A percentile compares a stretch with the other conserved stretches of the same genome.
These are phyloP conservation scores for Temnopleurus reevesii DNA, from an alignment of 53 echinoderm and acorn worm genomes.

Conservation along the genomic window DNA sequence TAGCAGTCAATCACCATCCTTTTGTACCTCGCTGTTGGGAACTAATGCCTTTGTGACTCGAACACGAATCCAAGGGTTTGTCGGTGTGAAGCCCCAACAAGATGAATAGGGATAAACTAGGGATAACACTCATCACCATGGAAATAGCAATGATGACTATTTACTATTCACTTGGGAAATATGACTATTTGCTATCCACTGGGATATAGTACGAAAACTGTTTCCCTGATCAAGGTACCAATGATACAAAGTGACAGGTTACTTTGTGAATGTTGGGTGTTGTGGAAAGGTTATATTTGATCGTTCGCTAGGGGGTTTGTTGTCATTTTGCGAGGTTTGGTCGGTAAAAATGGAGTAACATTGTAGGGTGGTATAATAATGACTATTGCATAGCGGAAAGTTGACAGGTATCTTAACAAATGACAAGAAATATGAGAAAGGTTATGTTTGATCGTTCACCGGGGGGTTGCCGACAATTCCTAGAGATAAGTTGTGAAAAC, in stretches of 20 bases:
- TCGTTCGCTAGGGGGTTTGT: neutral
- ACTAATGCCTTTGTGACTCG: neutral
- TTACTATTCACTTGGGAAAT: neutral
- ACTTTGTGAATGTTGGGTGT: neutral
- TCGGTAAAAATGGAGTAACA: no score
- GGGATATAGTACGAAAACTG: neutral
- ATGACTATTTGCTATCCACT: neutral
- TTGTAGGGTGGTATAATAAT: no score
- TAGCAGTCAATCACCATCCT: neutral
- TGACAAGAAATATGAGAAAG: no score
- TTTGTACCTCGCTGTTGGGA: neutral
- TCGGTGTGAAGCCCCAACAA: neutral
- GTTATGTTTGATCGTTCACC: slow-evolving; percentile 15
- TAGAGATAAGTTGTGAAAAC: no score
- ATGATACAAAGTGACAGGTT: neutral
- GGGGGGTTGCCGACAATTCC: neutral
- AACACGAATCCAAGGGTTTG: neutral
- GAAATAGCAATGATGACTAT: neutral
- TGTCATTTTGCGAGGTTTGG: no score
- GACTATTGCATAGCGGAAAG: no score
- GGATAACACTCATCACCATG: neutral
- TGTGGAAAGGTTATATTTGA: slow-evolving; percentile 29
- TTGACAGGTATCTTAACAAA: no score
- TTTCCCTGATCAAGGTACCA: no score
- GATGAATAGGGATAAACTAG: neutral